Conservation (phyloP, 2,797 vertebrate species). For the Trematomus bernacchii region DNA sequence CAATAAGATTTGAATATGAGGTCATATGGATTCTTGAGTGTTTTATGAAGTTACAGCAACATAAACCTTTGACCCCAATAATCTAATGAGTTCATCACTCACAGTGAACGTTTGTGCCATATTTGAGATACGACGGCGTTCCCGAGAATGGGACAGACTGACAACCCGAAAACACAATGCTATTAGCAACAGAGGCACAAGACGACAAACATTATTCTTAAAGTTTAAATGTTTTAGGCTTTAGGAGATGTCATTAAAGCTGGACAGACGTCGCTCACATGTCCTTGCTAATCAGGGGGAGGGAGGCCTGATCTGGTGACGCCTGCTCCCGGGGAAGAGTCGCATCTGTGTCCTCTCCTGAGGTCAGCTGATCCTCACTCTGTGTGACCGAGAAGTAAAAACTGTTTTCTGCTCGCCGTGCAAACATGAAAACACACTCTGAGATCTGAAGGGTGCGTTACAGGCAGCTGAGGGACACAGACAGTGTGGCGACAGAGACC, state of each 20-base stretch:
- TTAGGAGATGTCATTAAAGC: conserved; percentile 17
- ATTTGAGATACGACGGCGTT: too few species aligned
- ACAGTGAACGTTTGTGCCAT: too few species aligned
- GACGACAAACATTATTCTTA: background rate
- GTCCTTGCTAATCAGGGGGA: conserved; percentile 49
- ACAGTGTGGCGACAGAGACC: conserved; percentile 30
- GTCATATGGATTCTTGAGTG: too few species aligned
- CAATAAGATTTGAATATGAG: too few species aligned
- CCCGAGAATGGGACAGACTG: too few species aligned
- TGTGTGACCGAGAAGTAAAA: conserved; percentile 11
- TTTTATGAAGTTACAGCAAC: too few species aligned
- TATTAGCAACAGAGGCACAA: too few species aligned
- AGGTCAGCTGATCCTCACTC: conserved; percentile 55
- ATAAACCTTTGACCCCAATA: too few species aligned
- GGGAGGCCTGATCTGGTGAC: conserved; percentile 50
- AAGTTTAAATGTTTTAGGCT: conserved; percentile 9
- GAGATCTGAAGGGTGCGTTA: conserved; percentile 26
- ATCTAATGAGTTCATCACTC: too few species aligned
- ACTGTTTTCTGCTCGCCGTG: conserved; percentile 11
- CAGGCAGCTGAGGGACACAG: conserved; percentile 15
- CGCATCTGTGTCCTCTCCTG: conserved; percentile 70
- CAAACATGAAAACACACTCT: conserved; percentile 50
- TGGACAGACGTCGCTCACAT: conserved; percentile 20
- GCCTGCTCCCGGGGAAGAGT: conserved; percentile 57
- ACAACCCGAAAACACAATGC: too few species aligned